Evolutionary conservation across 1,140 invertebrate species (phyloP), one percentile per base, ranked within the genome.

Genomic region (Leucophenga varia): DNA sequence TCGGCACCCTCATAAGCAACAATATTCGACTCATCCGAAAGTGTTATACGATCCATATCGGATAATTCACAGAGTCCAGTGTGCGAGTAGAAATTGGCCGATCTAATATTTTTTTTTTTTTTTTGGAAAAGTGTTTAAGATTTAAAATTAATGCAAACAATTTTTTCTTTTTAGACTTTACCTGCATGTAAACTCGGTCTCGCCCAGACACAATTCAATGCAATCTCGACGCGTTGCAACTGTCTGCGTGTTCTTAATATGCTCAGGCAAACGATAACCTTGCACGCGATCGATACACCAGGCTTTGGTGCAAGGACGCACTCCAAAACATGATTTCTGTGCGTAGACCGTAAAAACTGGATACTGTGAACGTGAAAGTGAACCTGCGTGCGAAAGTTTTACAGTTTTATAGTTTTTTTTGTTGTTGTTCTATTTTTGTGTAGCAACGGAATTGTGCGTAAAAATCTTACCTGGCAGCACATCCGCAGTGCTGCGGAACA

Each of bases 281-380:
- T 89, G 86, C 12, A 94, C 91, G 47, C 90, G 81, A 77, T 95
- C 91, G 77, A 91, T 93, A 76, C 88, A 88, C 91, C 91, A 95
- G n/a, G 89, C 88, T 39, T 87, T 80, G 61, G 91, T 86, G 76
- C 89, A 92, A 21, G 88, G 88, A 55, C 86, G 85, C 53, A 89
- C 85, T 16, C 86, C 86, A 48, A 94, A 76, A 64, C 92, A 95
- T 42, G 85, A 89, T 78, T 94, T 94, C 77, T 94, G 90, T 21
- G 90, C 90, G 81, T 94, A 95, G 59, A 93, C 90, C 14, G 92
- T 93, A 77, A 93, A 94, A 38, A 95, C 91, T 9, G 92, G 92
- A 76, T 93, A 93, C 74, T 95, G 90, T 8, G 90, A 92, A 57
- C 89, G 86, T 14, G 88, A 89, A 58, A 94, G 76, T 3, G 89